phyloP scores from a whole-genome alignment of 1,140 invertebrate genomes.

The Trachymyrmex cornetzi region DNA sequence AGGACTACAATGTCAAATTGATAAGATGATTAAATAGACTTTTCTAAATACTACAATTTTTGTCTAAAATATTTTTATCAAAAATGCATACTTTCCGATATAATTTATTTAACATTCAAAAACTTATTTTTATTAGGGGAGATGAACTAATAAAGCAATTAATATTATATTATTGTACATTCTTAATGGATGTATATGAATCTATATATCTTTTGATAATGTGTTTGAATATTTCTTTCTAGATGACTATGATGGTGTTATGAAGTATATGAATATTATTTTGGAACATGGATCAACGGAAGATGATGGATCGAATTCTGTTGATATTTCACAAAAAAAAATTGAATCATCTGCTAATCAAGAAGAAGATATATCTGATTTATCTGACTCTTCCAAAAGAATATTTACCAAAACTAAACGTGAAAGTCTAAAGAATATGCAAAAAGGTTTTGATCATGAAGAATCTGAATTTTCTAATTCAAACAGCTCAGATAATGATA shows the following conservation, averaged over 20 bases:
- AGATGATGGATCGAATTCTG: neutral
- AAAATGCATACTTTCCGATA: no score
- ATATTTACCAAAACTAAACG: neutral
- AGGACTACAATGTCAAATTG: no score
- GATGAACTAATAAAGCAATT: no score
- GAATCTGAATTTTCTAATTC: neutral
- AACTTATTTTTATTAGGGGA: no score
- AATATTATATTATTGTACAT: no score
- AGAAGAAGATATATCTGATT: neutral
- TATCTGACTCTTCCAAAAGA: neutral
- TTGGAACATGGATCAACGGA: conserved; percentile 21
- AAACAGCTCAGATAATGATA: neutral
- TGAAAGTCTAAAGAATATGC: neutral
- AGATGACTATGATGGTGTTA: neutral
- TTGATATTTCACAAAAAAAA: neutral
- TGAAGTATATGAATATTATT: conserved; percentile 13
- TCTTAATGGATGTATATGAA: no score
- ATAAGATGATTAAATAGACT: no score
- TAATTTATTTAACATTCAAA: no score
- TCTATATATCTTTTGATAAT: no score
- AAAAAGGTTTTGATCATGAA: neutral
- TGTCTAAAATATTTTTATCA: no score
- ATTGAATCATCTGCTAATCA: neutral
- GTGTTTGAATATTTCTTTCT: neutral
- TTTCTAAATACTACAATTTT: no score